These are phyloP conservation scores for Paraescarpia echinospica DNA, from an alignment of 1,140 invertebrate species.

Conservation along the genomic window DNA sequence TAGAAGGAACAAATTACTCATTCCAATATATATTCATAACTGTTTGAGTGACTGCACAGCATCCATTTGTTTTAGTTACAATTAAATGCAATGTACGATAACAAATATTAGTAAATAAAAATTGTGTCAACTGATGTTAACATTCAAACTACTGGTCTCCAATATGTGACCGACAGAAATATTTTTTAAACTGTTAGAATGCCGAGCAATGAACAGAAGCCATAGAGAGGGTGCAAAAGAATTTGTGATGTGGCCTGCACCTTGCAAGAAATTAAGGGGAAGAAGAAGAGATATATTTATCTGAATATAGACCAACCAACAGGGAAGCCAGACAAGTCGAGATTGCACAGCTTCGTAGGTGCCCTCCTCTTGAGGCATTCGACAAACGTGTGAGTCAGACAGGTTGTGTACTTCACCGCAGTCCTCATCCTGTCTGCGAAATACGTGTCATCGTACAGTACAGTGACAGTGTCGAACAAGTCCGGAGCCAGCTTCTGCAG, in stretches of 20 bases:
- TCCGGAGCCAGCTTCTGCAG: slow-evolving; percentile 40
- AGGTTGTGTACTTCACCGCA: slow-evolving; percentile 46
- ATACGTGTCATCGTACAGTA: slow-evolving; percentile 38
- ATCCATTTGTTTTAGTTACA: neutral
- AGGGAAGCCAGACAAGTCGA: slow-evolving; percentile 49
- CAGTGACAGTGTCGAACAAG: slow-evolving; percentile 38
- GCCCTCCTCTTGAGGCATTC: slow-evolving; percentile 41
- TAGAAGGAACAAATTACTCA: neutral
- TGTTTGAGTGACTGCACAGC: neutral
- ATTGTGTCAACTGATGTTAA: too few species aligned
- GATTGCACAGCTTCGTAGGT: slow-evolving; percentile 38
- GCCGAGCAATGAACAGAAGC: too few species aligned
- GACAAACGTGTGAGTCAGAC: slow-evolving; percentile 43
- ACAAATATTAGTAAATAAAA: too few species aligned
- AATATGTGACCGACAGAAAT: too few species aligned
- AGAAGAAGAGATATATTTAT: too few species aligned
- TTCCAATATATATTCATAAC: neutral
- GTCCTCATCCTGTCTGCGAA: slow-evolving; percentile 37
- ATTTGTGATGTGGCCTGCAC: too few species aligned
- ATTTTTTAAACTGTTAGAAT: too few species aligned
- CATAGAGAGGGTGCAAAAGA: too few species aligned
- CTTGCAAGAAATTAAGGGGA: too few species aligned
- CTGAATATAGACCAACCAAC: slow-evolving; percentile 36
- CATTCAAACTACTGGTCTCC: too few species aligned
- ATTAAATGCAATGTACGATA: too few species aligned